phyloP scores from a whole-genome alignment of 1,140 invertebrate species.

The Doryteuthis pealeii region DNA sequence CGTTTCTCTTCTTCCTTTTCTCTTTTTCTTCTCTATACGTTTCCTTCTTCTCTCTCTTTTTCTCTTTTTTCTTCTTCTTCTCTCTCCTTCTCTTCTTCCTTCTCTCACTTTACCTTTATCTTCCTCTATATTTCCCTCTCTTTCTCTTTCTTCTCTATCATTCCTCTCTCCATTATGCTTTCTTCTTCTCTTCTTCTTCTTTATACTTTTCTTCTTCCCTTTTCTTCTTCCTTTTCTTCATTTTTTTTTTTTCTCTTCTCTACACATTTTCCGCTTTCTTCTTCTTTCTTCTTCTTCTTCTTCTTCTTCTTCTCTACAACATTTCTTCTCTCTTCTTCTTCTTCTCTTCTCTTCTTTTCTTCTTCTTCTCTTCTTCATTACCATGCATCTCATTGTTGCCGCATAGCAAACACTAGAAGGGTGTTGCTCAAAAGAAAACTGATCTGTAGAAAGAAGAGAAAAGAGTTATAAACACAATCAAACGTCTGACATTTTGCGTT shows the following conservation, averaged over 20 bases:
- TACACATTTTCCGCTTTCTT: no score
- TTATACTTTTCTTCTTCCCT: neutral
- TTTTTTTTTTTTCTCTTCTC: neutral
- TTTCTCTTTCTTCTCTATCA: neutral
- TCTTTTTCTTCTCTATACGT: neutral
- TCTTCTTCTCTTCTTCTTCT: neutral
- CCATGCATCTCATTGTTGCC: no score
- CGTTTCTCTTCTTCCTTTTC: neutral
- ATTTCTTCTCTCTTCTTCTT: neutral
- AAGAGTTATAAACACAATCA: no score
- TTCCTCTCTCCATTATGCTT: neutral
- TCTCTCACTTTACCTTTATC: neutral
- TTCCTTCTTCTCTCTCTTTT: neutral
- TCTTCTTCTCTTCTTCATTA: no score
- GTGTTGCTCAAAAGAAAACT: no score
- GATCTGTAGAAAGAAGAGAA: no score
- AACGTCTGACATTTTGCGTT: no score
- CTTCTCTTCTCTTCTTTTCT: no score
- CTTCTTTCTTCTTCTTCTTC: neutral
- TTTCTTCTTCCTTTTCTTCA: neutral
- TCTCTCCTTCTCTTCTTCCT: neutral
- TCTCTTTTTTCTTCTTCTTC: neutral
- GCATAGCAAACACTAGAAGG: no score
- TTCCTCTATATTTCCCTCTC: neutral
- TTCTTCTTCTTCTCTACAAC: no score